These are phyloP conservation scores for Nymphalis polychloros DNA, from an alignment of 2,888 invertebrate genomes.

Conservation along the genomic window DNA sequence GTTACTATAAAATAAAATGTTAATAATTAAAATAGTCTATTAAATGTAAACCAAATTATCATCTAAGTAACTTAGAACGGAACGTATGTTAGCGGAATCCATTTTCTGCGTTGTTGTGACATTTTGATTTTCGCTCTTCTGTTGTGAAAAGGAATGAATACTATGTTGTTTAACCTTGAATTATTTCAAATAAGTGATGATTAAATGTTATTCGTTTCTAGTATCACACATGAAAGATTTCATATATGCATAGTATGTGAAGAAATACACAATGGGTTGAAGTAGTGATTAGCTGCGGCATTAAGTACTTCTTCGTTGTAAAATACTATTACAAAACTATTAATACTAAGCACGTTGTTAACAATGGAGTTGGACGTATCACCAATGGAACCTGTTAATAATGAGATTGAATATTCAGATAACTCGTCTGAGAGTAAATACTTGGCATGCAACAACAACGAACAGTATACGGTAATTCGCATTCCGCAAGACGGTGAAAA, in stretches of 20 bases:
- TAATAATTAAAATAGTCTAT: too few relatives aligned
- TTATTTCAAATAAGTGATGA: conserved; percentile 53
- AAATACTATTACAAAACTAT: conserved; percentile 41
- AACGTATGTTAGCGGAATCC: conserved; percentile 61
- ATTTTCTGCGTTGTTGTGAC: conserved; percentile 82
- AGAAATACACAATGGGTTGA: conserved; percentile 74
- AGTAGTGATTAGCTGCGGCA: conserved; percentile 71
- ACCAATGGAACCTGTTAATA: conserved; percentile 55
- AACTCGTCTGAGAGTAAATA: conserved; percentile 70
- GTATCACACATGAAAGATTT: conserved; percentile 43
- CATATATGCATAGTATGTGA: conserved; percentile 42
- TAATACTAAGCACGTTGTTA: conserved; percentile 40
- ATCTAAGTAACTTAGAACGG: conserved; percentile 35
- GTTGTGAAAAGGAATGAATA: conserved; percentile 53
- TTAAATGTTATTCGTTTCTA: conserved; percentile 42
- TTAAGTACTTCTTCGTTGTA: conserved; percentile 54
- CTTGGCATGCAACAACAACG: conserved; percentile 64
- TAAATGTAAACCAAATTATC: neutral
- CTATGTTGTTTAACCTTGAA: conserved; percentile 46
- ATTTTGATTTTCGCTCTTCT: conserved; percentile 65
- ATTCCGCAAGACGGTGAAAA: conserved; percentile 78
- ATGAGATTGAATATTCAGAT: conserved; percentile 69
- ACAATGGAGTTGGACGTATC: conserved; percentile 75
- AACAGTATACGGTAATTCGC: conserved; percentile 72
- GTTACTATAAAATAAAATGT: too few relatives aligned